Conservation (phyloP, 2,113 vertebrate genomes). For the Steatornis caripensis region DNA sequence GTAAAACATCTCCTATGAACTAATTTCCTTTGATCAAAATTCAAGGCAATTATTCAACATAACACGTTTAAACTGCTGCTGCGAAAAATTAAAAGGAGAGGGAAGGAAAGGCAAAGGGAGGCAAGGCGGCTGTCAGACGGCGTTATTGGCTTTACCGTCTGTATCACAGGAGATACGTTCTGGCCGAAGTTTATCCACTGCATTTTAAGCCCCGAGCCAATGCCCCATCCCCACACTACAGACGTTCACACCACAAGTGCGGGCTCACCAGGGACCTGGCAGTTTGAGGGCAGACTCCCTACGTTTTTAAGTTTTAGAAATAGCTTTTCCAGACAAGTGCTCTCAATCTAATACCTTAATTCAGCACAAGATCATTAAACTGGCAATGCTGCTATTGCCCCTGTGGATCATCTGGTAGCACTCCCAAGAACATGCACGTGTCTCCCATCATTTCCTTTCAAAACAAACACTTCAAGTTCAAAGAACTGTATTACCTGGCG, state of each 20-base stretch:
- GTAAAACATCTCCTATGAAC: neutral
- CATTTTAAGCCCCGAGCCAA: neutral
- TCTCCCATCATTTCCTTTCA: neutral
- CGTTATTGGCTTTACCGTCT: fast-evolving
- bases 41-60: neutral
- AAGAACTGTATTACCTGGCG: neutral
- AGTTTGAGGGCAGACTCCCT: neutral
- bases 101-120: neutral
- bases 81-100: neutral
- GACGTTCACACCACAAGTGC: neutral
- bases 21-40: neutral
- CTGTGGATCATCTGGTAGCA: neutral
- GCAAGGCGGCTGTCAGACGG: fast-evolving
- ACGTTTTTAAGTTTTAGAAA: neutral
- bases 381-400: neutral
- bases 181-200: neutral
- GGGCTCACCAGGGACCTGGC: neutral
- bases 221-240: too few relatives aligned
- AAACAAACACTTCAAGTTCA: neutral
- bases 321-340: neutral
- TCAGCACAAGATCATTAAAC: neutral
- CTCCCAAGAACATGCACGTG: neutral
- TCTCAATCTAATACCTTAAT: too few relatives aligned
- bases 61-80: neutral
- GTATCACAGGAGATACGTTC: fast-evolving